Evolutionary conservation across 2,113 vertebrate genomes (phyloP).

Genomic region (Alectura lathami): DNA sequence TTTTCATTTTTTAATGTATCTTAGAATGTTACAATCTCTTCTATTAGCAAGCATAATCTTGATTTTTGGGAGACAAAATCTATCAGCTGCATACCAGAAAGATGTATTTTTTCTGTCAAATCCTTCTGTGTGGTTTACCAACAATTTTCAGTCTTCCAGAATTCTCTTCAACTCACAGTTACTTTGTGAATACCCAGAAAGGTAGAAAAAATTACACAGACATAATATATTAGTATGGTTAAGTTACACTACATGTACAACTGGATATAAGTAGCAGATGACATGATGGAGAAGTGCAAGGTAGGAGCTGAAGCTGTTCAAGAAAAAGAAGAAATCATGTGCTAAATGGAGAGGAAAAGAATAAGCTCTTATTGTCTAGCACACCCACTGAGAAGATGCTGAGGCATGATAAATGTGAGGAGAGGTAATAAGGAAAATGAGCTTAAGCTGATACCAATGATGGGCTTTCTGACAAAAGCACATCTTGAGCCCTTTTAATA

Average conservation of each 20-base stretch:
- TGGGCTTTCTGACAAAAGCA: background rate
- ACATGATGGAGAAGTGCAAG: background rate
- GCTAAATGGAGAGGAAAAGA: background rate
- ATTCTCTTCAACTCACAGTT: background rate
- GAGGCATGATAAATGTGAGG: background rate
- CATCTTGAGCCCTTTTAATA: background rate
- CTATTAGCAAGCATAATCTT: background rate
- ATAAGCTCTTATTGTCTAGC: rapidly evolving
- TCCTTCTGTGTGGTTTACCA: background rate
- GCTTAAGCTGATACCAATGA: background rate
- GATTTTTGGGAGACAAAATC: background rate
- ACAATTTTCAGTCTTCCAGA: background rate
- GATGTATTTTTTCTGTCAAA: background rate
- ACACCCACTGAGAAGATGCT: background rate
- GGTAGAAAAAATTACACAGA: background rate
- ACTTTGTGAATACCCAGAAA: background rate
- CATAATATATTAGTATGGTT: background rate
- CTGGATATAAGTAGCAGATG: background rate
- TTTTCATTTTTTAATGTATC: background rate
- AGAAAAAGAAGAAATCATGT: background rate
- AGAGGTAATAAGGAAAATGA: background rate
- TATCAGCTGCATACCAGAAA: background rate
- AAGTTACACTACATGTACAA: background rate
- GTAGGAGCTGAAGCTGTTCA: background rate
- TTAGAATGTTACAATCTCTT: background rate